Conservation (phyloP, 2,113 vertebrate genomes). For the Micronycteris hirsuta region DNA sequence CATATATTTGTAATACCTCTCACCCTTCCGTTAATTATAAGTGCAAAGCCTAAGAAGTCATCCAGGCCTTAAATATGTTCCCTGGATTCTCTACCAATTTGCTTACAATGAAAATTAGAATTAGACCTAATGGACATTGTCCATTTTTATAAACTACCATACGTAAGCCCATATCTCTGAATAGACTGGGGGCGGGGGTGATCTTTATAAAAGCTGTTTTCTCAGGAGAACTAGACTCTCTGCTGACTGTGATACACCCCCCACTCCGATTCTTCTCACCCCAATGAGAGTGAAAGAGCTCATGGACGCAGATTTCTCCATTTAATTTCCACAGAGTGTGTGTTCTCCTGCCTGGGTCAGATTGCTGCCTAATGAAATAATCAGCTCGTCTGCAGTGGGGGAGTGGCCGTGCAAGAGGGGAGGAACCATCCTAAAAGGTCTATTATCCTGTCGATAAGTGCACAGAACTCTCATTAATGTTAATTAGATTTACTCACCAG, state of each 20-base stretch:
- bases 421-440: conserved; percentile 63
- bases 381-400: conserved; percentile 37
- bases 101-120: conserved; percentile 35
- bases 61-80: background rate
- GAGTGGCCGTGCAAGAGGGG: conserved; percentile 10
- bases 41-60: background rate
- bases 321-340: conserved; percentile 47
- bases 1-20: background rate
- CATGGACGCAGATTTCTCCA: background rate
- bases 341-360: background rate
- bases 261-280: background rate
- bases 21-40: background rate
- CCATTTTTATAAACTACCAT: background rate
- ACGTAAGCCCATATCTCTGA: background rate
- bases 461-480: conserved; percentile 69
- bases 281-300: background rate
- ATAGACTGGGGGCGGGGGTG: background rate
- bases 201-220: background rate
- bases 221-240: background rate
- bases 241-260: background rate
- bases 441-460: conserved; percentile 64
- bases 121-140: background rate
- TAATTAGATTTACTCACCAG: conserved; percentile 68
- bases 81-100: background rate
- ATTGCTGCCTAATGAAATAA: conserved; percentile 60